Conservation (phyloP, 2,888 invertebrate genomes). For the Thumatha senex region DNA sequence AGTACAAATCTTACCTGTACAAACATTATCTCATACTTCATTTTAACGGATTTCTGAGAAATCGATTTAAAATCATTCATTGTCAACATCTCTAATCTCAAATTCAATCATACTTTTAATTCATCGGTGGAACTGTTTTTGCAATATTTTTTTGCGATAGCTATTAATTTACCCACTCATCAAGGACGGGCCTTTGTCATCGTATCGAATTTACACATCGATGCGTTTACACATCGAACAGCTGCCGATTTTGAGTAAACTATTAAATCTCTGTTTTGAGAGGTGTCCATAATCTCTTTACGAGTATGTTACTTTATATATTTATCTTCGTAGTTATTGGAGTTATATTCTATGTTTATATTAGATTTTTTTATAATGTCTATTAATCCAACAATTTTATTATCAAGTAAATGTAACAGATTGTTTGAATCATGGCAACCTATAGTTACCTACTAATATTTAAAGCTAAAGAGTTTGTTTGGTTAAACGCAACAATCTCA, state of each 20-base stretch:
- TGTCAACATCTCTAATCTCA: background rate
- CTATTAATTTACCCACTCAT: conserved; percentile 70
- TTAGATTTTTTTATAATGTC: background rate
- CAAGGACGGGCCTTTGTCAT: conserved; percentile 67
- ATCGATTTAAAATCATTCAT: background rate
- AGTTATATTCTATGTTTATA: background rate
- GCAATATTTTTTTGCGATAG: conserved; percentile 28
- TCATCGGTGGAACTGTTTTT: conserved; percentile 18
- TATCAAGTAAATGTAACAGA: no score
- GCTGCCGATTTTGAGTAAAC: conserved; percentile 68
- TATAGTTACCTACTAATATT: no score
- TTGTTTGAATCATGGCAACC: no score
- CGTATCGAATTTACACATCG: conserved; percentile 62
- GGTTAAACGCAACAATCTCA: no score
- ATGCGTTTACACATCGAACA: conserved; percentile 57
- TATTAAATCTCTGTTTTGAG: conserved; percentile 54
- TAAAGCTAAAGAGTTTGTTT: no score
- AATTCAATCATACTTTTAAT: conserved; percentile 5
- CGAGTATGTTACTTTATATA: background rate
- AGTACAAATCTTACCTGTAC: background rate
- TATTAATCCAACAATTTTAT: background rate
- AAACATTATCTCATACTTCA: background rate
- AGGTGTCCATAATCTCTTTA: conserved; percentile 31
- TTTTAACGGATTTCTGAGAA: background rate
- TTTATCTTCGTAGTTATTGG: background rate